These are phyloP conservation scores for Rallus limicola DNA, from an alignment of 2,113 vertebrate genomes.

Conservation along the genomic window DNA sequence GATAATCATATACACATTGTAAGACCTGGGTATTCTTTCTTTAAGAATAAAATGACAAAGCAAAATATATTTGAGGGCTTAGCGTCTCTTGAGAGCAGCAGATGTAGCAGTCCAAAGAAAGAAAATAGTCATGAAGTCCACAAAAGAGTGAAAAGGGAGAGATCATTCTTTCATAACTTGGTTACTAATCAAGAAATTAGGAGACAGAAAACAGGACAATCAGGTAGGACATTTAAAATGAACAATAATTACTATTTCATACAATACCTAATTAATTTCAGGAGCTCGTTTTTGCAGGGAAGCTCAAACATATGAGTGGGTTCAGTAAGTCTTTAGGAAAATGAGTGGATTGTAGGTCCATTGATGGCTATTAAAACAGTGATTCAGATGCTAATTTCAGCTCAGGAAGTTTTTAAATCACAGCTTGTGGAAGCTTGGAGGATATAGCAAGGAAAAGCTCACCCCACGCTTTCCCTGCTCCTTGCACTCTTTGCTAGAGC, in stretches of 20 bases:
- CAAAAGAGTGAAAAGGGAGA: neutral
- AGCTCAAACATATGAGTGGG: conserved; percentile 3
- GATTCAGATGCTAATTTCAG: conserved; percentile 39
- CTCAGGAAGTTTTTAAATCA: conserved; percentile 36
- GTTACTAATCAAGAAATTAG: conserved; percentile 22
- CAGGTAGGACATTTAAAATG: conserved; percentile 17
- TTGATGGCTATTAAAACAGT: conserved; percentile 26
- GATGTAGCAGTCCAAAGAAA: neutral
- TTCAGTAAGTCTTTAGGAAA: conserved; percentile 2
- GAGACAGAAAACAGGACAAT: conserved; percentile 3
- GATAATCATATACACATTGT: neutral
- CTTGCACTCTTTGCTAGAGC: neutral
- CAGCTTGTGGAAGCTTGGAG: neutral
- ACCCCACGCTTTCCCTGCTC: neutral
- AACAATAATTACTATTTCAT: conserved; percentile 50
- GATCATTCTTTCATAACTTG: neutral
- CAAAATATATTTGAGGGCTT: neutral
- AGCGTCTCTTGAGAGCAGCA: neutral
- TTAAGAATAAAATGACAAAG: neutral
- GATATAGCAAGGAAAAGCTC: neutral
- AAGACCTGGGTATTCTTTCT: neutral
- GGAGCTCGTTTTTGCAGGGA: neutral
- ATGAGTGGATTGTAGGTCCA: conserved; percentile 22
- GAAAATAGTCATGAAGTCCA: neutral
- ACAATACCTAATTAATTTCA: conserved; percentile 41